A percentile compares a stretch with the other conserved stretches of the same genome.
phyloP scores from a whole-genome alignment of 2,797 vertebrate species.

The Ispidina picta region DNA sequence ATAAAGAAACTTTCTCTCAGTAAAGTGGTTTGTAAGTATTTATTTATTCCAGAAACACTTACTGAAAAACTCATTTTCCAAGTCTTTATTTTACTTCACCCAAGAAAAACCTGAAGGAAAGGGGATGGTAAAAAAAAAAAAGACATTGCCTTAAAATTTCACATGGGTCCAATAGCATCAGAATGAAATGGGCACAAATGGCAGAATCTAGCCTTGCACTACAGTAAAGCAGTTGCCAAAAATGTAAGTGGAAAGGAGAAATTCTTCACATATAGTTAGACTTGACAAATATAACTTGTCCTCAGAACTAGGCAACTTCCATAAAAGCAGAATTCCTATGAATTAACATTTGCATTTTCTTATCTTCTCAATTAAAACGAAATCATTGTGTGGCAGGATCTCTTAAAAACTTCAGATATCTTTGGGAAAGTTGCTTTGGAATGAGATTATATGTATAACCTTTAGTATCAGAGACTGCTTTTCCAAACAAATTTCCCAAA shows the following conservation, averaged over 20 bases:
- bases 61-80: background rate
- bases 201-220: background rate
- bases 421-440: too few species aligned
- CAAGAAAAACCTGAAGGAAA: background rate
- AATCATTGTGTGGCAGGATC: too few species aligned
- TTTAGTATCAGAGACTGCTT: too few species aligned
- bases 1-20: background rate
- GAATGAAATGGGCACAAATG: background rate
- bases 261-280: background rate
- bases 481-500: too few species aligned
- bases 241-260: background rate
- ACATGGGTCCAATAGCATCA: background rate
- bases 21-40: background rate
- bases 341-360: too few species aligned
- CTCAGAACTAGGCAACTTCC: too few species aligned
- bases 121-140: background rate
- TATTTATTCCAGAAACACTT: background rate
- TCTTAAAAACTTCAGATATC: too few species aligned
- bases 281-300: too few species aligned
- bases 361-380: too few species aligned
- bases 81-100: background rate
- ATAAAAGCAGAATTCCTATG: too few species aligned
- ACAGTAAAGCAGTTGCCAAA: background rate
- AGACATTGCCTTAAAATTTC: background rate
- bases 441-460: too few species aligned